phyloP scores from a whole-genome alignment of 1,140 invertebrate genomes.

The Euwallacea fornicatus region DNA sequence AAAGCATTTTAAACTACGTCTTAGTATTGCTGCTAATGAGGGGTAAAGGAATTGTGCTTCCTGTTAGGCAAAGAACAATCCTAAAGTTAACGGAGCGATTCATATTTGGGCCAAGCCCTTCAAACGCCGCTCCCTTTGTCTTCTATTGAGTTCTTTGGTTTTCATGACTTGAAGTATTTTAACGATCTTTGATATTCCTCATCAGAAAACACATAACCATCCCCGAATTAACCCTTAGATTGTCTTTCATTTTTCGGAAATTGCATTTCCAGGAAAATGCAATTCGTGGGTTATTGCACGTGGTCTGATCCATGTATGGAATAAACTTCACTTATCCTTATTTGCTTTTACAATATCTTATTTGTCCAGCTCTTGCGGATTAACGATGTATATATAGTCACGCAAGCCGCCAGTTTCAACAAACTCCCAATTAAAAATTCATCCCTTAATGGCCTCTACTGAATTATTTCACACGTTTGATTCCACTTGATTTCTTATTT shows the following conservation, averaged over 20 bases:
- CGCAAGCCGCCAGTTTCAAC: not conserved
- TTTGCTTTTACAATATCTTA: not conserved
- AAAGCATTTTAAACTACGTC: too few species aligned
- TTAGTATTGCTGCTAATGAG: too few species aligned
- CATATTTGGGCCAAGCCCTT: constrained; percentile 46
- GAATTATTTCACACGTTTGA: not conserved
- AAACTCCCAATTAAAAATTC: constrained; percentile 2
- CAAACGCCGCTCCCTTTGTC: constrained; percentile 21
- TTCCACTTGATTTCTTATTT: constrained; percentile 2
- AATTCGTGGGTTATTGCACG: too few species aligned
- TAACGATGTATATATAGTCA: not conserved
- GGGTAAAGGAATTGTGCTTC: constrained; percentile 41
- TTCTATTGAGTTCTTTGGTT: constrained; percentile 2
- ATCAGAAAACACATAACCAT: too few species aligned
- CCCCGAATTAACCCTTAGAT: too few species aligned
- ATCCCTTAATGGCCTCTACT: not conserved
- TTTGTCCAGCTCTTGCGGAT: not conserved
- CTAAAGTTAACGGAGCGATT: constrained; percentile 44
- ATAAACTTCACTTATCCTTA: too few species aligned
- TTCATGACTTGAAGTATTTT: not conserved
- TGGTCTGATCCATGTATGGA: too few species aligned
- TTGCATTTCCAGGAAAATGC: too few species aligned
- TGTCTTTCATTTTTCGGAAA: too few species aligned
- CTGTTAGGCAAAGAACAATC: constrained; percentile 42
- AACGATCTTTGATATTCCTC: too few species aligned